Evolutionary conservation across 1,140 invertebrate species (phyloP).

Genomic region (Cherax destructor): DNA sequence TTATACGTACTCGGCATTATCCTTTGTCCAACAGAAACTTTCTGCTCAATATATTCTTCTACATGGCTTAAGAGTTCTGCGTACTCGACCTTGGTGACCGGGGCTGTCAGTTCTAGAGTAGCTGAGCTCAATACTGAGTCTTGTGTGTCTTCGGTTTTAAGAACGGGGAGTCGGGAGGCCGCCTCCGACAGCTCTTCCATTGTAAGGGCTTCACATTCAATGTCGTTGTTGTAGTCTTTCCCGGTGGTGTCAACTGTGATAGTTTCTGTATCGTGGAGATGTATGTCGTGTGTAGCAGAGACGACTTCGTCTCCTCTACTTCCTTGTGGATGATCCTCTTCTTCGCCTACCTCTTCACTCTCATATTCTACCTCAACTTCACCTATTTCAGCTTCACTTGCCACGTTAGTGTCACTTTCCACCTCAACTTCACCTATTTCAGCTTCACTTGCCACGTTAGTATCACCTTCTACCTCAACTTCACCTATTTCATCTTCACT

Average conservation of each 20-base stretch:
- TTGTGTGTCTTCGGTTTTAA: constrained; percentile 2
- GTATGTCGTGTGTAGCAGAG: neutral
- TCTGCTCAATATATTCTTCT: neutral
- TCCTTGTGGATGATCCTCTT: no score
- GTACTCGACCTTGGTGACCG: constrained; percentile 12
- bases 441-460: no score
- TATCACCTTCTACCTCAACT: no score
- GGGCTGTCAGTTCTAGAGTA: constrained; percentile 24
- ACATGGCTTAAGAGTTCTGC: constrained; percentile 10
- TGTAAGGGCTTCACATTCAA: neutral
- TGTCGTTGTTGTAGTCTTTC: neutral
- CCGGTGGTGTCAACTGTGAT: neutral
- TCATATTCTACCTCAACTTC: no score
- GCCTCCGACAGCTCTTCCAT: neutral
- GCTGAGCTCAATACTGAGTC: neutral
- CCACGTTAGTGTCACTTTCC: no score
- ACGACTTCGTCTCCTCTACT: no score
- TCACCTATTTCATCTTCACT: no score
- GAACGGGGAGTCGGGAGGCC: neutral
- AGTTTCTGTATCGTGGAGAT: neutral
- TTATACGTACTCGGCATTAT: neutral
- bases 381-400: no score
- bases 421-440: no score
- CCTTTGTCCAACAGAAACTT: constrained; percentile 9
- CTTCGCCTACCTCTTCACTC: no score